phyloP scores from a whole-genome alignment of 2,888 invertebrate species.

The Baronia brevicornis region DNA sequence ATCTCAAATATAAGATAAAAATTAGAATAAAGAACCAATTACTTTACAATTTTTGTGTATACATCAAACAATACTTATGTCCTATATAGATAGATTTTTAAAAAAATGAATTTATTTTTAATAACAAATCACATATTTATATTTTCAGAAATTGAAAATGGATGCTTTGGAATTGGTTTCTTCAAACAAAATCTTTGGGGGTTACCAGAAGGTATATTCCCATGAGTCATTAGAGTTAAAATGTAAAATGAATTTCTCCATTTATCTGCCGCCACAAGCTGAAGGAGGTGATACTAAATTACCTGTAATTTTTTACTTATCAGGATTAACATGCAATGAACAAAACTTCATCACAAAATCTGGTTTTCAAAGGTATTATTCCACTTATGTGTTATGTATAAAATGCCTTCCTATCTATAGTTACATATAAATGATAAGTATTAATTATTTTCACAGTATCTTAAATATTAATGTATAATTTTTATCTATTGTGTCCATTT shows the following conservation, averaged over 20 bases:
- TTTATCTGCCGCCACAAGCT: constrained; percentile 89
- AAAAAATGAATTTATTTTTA: neutral
- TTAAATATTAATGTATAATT: too few relatives aligned
- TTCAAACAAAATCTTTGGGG: constrained; percentile 85
- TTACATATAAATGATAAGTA: too few relatives aligned
- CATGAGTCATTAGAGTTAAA: constrained; percentile 86
- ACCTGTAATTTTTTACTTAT: constrained; percentile 93
- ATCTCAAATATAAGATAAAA: too few relatives aligned
- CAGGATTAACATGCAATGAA: constrained; percentile 95
- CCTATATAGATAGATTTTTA: too few relatives aligned
- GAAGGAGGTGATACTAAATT: constrained; percentile 77
- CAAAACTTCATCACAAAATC: constrained; percentile 97
- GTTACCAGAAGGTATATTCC: constrained; percentile 88
- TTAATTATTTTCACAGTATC: too few relatives aligned
- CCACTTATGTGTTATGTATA: too few relatives aligned
- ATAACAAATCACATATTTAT: neutral
- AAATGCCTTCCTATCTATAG: too few relatives aligned
- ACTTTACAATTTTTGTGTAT: too few relatives aligned
- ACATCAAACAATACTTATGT: too few relatives aligned
- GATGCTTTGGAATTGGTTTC: constrained; percentile 77
- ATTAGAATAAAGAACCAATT: too few relatives aligned
- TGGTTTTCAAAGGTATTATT: constrained; percentile 86
- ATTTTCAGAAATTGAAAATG: constrained; percentile 50
- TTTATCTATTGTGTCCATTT: too few relatives aligned
- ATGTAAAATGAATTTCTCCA: constrained; percentile 95